These are phyloP conservation scores for Hepsetus odoe DNA, from an alignment of 2,113 vertebrate species.

Conservation along the genomic window DNA sequence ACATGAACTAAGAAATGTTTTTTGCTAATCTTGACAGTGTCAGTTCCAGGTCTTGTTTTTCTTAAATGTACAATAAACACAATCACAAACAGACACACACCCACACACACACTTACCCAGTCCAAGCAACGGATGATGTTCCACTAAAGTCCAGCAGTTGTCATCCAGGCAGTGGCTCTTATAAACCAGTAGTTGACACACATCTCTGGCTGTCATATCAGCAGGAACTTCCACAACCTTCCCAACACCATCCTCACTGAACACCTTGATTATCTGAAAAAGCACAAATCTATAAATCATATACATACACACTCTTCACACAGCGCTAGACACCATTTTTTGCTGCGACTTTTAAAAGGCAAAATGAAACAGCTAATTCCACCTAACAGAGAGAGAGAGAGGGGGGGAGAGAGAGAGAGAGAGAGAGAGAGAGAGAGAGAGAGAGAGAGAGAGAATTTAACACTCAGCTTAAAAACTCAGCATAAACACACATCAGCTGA, in stretches of 20 bases:
- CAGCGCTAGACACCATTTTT: too few relatives aligned
- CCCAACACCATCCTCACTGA: conserved; percentile 93
- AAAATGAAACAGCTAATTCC: too few relatives aligned
- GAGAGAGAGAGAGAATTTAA: too few relatives aligned
- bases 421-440: too few relatives aligned
- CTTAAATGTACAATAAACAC: not conserved
- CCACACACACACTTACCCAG: conserved; percentile 81
- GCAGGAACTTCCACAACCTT: conserved; percentile 95
- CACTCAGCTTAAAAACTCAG: too few relatives aligned
- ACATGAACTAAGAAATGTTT: too few relatives aligned
- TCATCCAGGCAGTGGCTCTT: conserved; percentile 98
- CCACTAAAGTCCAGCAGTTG: conserved; percentile 97
- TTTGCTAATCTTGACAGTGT: too few relatives aligned
- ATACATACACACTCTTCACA: not conserved
- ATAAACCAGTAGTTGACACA: conserved; percentile 97
- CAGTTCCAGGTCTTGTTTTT: too few relatives aligned
- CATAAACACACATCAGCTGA: too few relatives aligned
- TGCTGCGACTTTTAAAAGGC: too few relatives aligned
- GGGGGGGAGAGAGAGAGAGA: too few relatives aligned
- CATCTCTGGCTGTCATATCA: conserved; percentile 94
- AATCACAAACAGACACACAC: not conserved
- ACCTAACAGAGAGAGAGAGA: too few relatives aligned
- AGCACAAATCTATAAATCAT: not conserved
- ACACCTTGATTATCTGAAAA: conserved; percentile 94
- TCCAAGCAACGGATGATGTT: conserved; percentile 93